Percentiles rank a stretch among this genome's conserved stretches.
Evolutionary conservation across 1,140 invertebrate species (phyloP).

Genomic region (Halyomorpha halys): DNA sequence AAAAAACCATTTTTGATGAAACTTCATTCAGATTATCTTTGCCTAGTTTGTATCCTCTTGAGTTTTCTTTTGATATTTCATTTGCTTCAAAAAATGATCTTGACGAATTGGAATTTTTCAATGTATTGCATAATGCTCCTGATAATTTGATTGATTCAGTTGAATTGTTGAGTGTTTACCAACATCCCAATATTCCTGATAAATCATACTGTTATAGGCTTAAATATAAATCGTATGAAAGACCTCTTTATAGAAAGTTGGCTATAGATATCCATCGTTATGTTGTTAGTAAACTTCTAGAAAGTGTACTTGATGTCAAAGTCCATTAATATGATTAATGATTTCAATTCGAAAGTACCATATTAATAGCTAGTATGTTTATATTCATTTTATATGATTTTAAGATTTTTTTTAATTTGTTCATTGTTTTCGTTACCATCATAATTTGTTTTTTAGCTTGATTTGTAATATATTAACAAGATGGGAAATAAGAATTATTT

Average conservation of each 20-base stretch:
- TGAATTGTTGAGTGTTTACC: constrained; percentile 34
- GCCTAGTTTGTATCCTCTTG: constrained; percentile 29
- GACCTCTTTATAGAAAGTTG: constrained; percentile 36
- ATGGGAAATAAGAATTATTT: too few relatives aligned
- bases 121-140: constrained; percentile 35
- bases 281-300: constrained; percentile 35
- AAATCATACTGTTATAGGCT: constrained; percentile 38
- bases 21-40: neutral
- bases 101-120: constrained; percentile 33
- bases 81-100: constrained; percentile 32
- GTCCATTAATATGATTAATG: neutral
- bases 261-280: constrained; percentile 38
- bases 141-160: constrained; percentile 36
- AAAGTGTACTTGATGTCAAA: constrained; percentile 31
- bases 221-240: constrained; percentile 36
- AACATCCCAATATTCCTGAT: constrained; percentile 32
- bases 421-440: too few relatives aligned
- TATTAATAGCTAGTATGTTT: too few relatives aligned
- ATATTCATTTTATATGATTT: too few relatives aligned
- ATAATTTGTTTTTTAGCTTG: too few relatives aligned
- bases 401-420: too few relatives aligned
- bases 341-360: too few relatives aligned
- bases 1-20: neutral
- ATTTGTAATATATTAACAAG: too few relatives aligned
- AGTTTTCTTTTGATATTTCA: constrained; percentile 37